Evolutionary conservation across 2,888 invertebrate species (phyloP).

Genomic region (Gymnosoma rotundatum): DNA sequence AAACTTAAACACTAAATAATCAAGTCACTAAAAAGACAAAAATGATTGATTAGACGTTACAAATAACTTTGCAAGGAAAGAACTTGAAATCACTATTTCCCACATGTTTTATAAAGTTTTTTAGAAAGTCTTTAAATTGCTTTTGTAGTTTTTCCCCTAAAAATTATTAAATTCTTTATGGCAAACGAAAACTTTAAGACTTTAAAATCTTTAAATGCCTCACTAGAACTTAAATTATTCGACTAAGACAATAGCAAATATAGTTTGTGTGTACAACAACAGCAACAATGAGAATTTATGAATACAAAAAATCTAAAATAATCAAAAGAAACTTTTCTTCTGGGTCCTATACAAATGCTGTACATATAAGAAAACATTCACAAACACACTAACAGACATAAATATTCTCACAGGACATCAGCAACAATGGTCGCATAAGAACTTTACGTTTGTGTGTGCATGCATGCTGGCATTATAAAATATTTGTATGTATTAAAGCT

Average conservation of each 20-base stretch:
- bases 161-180: slow-evolving; percentile 51
- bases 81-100: not conserved
- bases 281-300: slow-evolving; percentile 47
- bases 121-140: slow-evolving; percentile 10
- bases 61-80: not conserved
- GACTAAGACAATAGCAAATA: slow-evolving; percentile 46
- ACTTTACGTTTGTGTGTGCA: slow-evolving; percentile 26
- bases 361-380: not conserved
- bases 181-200: slow-evolving; percentile 46
- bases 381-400: not conserved
- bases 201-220: slow-evolving; percentile 62
- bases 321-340: slow-evolving; percentile 62
- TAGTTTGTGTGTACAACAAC: slow-evolving; percentile 17
- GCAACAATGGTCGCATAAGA: slow-evolving; percentile 60
- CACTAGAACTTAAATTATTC: slow-evolving; percentile 53
- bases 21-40: not conserved
- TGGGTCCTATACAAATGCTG: slow-evolving; percentile 62
- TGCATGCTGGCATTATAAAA: not conserved
- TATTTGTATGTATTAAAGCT: slow-evolving; percentile 30
- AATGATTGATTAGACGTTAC: not conserved
- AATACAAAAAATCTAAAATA: slow-evolving; percentile 53
- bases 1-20: not conserved
- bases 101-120: slow-evolving; percentile 1
- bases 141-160: not conserved
- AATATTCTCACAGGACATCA: slow-evolving; percentile 58